phyloP scores from a whole-genome alignment of 2,888 invertebrate species.

The Empis livida region DNA sequence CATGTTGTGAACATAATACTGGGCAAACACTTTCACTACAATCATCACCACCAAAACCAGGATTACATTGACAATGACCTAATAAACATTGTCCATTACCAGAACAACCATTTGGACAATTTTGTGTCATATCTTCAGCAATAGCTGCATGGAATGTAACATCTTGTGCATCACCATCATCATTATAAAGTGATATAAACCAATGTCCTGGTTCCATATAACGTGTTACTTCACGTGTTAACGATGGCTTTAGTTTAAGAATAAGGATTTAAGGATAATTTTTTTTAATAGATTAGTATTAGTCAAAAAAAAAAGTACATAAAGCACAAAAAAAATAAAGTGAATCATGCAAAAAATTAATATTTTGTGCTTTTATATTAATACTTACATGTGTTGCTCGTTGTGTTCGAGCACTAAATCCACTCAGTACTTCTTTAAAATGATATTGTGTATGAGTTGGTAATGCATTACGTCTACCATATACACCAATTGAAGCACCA shows the following conservation, averaged over 20 bases:
- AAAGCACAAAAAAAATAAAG: too few relatives aligned
- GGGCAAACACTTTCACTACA: conserved; percentile 98
- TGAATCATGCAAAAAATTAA: too few relatives aligned
- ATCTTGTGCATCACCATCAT: conserved; percentile 83
- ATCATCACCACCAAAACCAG: conserved; percentile 91
- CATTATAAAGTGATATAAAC: conserved; percentile 93
- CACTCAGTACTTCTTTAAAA: conserved; percentile 83
- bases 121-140: conserved; percentile 86
- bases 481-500: conserved; percentile 87
- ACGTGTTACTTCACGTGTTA: conserved; percentile 84
- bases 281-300: too few relatives aligned
- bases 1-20: conserved; percentile 90
- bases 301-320: too few relatives aligned
- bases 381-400: conserved; percentile 76
- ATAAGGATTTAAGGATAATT: too few relatives aligned
- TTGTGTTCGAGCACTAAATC: conserved; percentile 73
- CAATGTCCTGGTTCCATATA: conserved; percentile 95
- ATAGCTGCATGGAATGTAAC: conserved; percentile 71
- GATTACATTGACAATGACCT: conserved; percentile 91
- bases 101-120: conserved; percentile 92
- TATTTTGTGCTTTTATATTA: background rate
- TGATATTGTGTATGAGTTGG: conserved; percentile 97
- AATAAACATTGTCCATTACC: conserved; percentile 93
- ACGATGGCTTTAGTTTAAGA: conserved; percentile 43
- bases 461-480: conserved; percentile 83